Evolutionary conservation across 1,140 invertebrate genomes (phyloP), one percentile per base, ranked within the genome.

Genomic region (Epicauta chinensis): DNA sequence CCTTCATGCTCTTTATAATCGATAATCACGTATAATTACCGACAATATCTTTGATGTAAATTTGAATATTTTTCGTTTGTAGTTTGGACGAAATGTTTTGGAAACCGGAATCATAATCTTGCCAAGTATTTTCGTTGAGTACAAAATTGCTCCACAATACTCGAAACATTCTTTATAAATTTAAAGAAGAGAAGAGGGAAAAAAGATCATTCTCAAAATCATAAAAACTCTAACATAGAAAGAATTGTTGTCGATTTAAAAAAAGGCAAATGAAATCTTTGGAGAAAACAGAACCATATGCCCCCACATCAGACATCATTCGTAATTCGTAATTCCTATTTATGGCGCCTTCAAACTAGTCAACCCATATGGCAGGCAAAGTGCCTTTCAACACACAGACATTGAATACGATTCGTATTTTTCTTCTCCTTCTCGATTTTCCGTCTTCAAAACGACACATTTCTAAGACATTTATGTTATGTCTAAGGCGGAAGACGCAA

Each of bases 401-500:
- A 23, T 23, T 7, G 4, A 7, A 23, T 23, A 23, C 23, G 7
- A 23, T 23, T 23, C 23, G 4, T 23, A 23, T 23, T n/a, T 34
- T 12, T 34, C 32, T 34, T 3, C 32, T 34, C 32, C 10, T 34
- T 34, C 32, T 34, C 32, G 10, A n/a, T n/a, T 12, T n/a, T 34
- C 11, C 12, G 34, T 49, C 37, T 39, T 49, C 46, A 49, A 32
- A 49, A 49, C 37, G 46, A 49, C 46, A 49, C 46, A 49, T 49
- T 49, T 39, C 37, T 49, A 38, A 40, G 31, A 23, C 46, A 49
- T 49, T 49, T 49, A 49, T 49, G 46, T 49, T 47, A 49, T 47
- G 45, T 47, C 45, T 47, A 47, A 47, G 38, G 45, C 45, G 45
- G 46, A 49, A 49, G 40, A 15, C 17, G 46, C 37, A 31, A 49